Evolutionary conservation across 2,888 invertebrate genomes (phyloP), one percentile per base, ranked within the genome.

Genomic region (Halictus quadricinctus): DNA sequence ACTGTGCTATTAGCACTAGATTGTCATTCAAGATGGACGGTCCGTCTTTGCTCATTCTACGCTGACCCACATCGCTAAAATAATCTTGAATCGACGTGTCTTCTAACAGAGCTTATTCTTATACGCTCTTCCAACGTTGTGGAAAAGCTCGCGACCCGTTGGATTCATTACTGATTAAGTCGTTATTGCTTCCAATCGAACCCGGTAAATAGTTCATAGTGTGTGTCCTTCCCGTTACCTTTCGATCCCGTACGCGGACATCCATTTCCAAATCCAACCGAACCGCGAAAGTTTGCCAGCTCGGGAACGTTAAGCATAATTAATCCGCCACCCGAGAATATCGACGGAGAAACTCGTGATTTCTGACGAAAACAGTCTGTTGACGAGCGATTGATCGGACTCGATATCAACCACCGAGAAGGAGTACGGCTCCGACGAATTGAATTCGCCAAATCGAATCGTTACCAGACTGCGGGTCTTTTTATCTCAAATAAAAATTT

Each of bases 101-200:
- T 8, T 8, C 15, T 18, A 73, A 36, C 15, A 43, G 12, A n/a
- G 43, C 81, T 75, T 89, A 88, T 88, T 88, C 76, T 69, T 83
- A 76, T 73, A 70, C 58, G 54, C 21, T 54, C n/a, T 36, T n/a
- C 13, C 46, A 73, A 75, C 50, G 50, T 79, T 75, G 36, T 41
- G 41, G 12, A 0, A n/a, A 73, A 50, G 43, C 70, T 69, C 41
- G 74, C 41, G 88, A 83, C 78, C 85, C 80, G 79, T 54, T 75
- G 21, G 25, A 8, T 10, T 10, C 12, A 76, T 86, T 12, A 72
- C 85, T 78, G 36, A 78, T 85, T 78, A 73, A 66, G 2, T 60
- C 60, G 69, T 72, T 81, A 66, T 85, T 78, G 77, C 81, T 81
- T 81, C 78, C 43, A 72, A 85, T 85, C 70, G 64, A 41, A 21